phyloP scores from a whole-genome alignment of 1,140 invertebrate genomes.

The Brachionus rubens region DNA sequence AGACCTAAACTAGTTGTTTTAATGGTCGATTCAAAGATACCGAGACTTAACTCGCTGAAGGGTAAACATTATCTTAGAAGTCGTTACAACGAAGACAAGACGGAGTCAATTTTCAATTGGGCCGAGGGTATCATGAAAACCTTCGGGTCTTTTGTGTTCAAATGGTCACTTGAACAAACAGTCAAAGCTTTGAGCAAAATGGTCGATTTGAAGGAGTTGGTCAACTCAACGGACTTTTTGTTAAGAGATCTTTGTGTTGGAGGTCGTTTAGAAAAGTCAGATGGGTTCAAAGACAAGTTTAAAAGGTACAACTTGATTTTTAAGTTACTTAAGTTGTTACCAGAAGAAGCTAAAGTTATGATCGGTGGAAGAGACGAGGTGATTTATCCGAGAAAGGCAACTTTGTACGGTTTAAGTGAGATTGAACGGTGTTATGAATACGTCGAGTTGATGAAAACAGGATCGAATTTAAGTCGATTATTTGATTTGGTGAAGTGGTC shows the following conservation, averaged over 20 bases:
- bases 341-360: background rate
- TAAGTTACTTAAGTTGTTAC: background rate
- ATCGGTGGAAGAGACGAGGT: background rate
- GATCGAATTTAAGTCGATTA: background rate
- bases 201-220: background rate
- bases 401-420: background rate
- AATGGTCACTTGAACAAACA: background rate
- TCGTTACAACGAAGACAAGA: background rate
- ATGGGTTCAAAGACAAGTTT: background rate
- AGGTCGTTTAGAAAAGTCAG: background rate
- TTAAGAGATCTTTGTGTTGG: background rate
- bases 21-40: constrained; percentile 7
- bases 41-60: background rate
- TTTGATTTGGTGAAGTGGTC: constrained; percentile 1
- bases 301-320: constrained; percentile 15
- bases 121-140: background rate
- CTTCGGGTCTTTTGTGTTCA: background rate
- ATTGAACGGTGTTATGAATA: constrained; percentile 7
- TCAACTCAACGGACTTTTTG: background rate
- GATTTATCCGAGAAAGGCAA: background rate
- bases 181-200: background rate
- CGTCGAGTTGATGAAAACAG: background rate
- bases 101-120: background rate
- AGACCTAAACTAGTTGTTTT: background rate
- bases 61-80: background rate